Conservation (phyloP, 2,113 vertebrate species). For the cattle (Bos taurus) region DNA sequence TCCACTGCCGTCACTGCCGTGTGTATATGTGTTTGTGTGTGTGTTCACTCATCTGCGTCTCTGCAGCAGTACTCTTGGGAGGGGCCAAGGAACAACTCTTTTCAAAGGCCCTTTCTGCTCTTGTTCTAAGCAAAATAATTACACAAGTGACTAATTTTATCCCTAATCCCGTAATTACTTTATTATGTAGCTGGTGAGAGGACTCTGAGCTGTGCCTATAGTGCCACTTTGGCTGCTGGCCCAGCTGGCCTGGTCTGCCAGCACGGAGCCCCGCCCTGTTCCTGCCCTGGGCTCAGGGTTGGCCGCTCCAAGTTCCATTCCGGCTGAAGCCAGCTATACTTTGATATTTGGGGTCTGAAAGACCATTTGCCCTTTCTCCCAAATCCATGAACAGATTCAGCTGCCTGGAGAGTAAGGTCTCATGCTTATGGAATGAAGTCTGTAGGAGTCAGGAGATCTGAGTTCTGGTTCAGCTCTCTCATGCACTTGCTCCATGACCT, state of each 20-base stretch:
- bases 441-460: background rate
- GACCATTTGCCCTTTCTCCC: background rate
- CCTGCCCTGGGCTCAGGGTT: background rate
- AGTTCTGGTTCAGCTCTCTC: background rate
- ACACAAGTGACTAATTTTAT: conserved; percentile 75
- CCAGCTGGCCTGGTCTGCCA: conserved; percentile 46
- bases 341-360: background rate
- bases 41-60: conserved; percentile 6
- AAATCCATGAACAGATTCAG: background rate
- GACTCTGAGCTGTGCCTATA: conserved; percentile 46
- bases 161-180: conserved; percentile 72
- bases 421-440: background rate
- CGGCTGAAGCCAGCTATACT: background rate
- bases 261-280: background rate
- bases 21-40: background rate
- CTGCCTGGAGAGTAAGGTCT: background rate
- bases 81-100: conserved; percentile 41
- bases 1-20: fast-evolving
- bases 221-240: conserved; percentile 48
- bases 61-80: conserved; percentile 16
- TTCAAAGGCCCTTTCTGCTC: conserved; percentile 62
- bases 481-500: background rate
- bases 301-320: background rate
- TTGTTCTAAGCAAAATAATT: conserved; percentile 73
- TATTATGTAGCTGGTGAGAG: conserved; percentile 69